Conservation (phyloP, 2,888 invertebrate species). For the Xanthostigma xanthostigma region DNA sequence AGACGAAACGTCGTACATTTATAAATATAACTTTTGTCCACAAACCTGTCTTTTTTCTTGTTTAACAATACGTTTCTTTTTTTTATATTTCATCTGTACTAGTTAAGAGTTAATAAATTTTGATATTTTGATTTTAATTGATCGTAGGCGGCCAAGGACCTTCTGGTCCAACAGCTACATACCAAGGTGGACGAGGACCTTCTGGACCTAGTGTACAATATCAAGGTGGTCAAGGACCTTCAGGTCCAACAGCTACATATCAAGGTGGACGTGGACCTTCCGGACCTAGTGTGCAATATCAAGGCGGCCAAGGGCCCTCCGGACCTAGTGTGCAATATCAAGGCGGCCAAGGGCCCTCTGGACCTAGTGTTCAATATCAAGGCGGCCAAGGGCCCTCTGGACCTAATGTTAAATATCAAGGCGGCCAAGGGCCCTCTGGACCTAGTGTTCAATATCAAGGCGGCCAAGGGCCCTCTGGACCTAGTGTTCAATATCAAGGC, state of each 20-base stretch:
- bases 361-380: constrained; percentile 9
- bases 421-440: neutral
- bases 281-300: constrained; percentile 8
- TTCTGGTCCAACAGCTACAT: constrained; percentile 5
- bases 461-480: constrained; percentile 16
- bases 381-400: constrained; percentile 14
- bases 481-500: constrained; percentile 6
- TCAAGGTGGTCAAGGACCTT: constrained; percentile 3
- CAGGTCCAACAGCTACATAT: constrained; percentile 7
- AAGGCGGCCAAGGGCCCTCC: constrained; percentile 13
- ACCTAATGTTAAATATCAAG: constrained; percentile 8
- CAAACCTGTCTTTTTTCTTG: no score
- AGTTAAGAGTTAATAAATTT: no score
- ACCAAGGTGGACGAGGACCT: constrained; percentile 5
- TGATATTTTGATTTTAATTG: no score
- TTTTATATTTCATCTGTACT: no score
- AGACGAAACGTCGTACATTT: no score
- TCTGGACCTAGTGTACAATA: constrained; percentile 8
- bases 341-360: constrained; percentile 6
- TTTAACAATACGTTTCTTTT: no score
- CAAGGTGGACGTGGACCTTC: constrained; percentile 2
- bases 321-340: constrained; percentile 11
- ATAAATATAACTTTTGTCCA: no score
- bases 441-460: constrained; percentile 12
- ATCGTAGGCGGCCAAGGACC: constrained; percentile 3